Evolutionary conservation across 2,888 invertebrate genomes (phyloP).

Genomic region (Brachylomia viminalis): DNA sequence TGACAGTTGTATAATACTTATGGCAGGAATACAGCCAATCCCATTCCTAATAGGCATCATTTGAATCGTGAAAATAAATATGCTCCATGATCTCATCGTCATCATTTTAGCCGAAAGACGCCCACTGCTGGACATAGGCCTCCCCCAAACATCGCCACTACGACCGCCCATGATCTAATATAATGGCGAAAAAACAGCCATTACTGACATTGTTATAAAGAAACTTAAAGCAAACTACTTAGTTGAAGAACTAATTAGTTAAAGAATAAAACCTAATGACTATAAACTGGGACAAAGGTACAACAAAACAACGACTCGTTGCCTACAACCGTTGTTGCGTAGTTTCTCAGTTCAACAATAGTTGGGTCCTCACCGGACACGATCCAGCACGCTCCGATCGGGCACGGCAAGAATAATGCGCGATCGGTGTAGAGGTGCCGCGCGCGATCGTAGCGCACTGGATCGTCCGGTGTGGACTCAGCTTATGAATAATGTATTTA

Average conservation of each 20-base stretch:
- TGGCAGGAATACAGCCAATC: too few relatives aligned
- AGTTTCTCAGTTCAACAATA: constrained; percentile 18
- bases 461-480: not conserved
- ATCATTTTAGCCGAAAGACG: not conserved
- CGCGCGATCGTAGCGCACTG: too few relatives aligned
- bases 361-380: too few relatives aligned
- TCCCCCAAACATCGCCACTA: not conserved
- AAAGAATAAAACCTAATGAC: constrained; percentile 3
- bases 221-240: not conserved
- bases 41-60: not conserved
- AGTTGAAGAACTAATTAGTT: not conserved
- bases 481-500: constrained; percentile 34
- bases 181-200: not conserved
- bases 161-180: not conserved
- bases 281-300: not conserved
- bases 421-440: too few relatives aligned
- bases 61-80: not conserved
- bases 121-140: not conserved
- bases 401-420: too few relatives aligned
- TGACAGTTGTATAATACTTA: not conserved
- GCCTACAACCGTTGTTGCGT: not conserved
- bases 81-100: not conserved
- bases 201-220: not conserved
- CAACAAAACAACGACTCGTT: constrained; percentile 5
- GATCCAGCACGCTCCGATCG: too few relatives aligned